These are phyloP conservation scores for Gandaritis pyraliata DNA, from an alignment of 2,888 invertebrate species.

Conservation along the genomic window DNA sequence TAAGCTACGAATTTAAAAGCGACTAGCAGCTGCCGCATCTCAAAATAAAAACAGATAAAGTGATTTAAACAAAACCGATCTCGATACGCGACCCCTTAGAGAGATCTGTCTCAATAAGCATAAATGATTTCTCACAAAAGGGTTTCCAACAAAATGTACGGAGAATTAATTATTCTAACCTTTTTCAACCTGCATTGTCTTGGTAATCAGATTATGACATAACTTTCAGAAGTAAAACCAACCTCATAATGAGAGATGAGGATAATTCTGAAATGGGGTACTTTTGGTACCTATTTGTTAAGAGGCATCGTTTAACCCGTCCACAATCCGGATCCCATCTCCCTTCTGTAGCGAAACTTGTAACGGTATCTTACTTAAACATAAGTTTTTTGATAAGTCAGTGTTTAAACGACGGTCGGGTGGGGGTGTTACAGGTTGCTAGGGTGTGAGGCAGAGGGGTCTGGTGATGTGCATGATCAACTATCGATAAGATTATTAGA, in stretches of 20 bases:
- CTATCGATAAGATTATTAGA: conserved; percentile 49
- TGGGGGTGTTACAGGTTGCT: conserved; percentile 76
- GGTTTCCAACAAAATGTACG: conserved; percentile 41
- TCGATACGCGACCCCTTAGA: conserved; percentile 24
- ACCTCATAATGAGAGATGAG: conserved; percentile 20
- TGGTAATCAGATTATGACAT: conserved; percentile 50
- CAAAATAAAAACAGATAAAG: conserved; percentile 45
- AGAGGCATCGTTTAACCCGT: conserved; percentile 44
- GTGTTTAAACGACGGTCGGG: conserved; percentile 80
- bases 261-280: conserved; percentile 16
- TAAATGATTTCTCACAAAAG: conserved; percentile 43
- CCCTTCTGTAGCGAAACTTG: conserved; percentile 66
- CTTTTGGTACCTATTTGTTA: conserved; percentile 38
- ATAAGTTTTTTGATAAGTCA: conserved; percentile 84
- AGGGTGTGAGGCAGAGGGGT: conserved; percentile 62
- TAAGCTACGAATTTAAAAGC: conserved; percentile 34
- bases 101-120: conserved; percentile 39
- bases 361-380: conserved; percentile 76
- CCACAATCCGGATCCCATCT: conserved; percentile 43
- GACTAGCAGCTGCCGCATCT: conserved; percentile 32
- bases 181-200: conserved; percentile 50
- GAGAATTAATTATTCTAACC: conserved; percentile 47
- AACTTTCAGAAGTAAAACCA: conserved; percentile 44
- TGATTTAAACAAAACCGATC: conserved; percentile 43
- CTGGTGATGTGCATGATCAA: conserved; percentile 49